Percentiles rank a stretch among this genome's conserved stretches.
These are phyloP conservation scores for Hirtodrosophila trivittata DNA, from an alignment of 2,888 invertebrate species.

Conservation along the genomic window DNA sequence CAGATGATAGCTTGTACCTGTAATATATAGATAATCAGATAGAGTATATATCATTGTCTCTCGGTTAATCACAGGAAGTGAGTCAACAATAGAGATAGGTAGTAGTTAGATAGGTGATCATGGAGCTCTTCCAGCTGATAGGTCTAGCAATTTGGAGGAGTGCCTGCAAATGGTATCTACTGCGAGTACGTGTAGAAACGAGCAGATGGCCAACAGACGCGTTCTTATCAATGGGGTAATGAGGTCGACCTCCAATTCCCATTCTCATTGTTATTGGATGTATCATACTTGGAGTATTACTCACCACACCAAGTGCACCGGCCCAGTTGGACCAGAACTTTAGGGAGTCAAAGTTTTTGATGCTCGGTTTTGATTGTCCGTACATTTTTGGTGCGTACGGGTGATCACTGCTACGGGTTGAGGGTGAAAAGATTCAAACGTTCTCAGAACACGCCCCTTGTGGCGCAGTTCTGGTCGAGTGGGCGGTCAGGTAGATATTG, in stretches of 20 bases:
- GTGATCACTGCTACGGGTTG: no score
- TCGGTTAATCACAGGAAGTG: not conserved
- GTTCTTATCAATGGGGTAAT: constrained; percentile 37
- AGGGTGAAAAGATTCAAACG: not conserved
- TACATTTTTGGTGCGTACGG: constrained; percentile 58
- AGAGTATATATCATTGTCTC: not conserved
- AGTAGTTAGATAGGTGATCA: not conserved
- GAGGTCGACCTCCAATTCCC: constrained; percentile 37
- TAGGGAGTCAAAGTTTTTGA: constrained; percentile 63
- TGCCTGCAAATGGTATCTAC: not conserved
- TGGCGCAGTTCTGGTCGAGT: constrained; percentile 28
- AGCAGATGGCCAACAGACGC: constrained; percentile 27
- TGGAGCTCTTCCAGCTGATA: constrained; percentile 1
- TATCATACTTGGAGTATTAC: constrained; percentile 27
- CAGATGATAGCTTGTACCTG: constrained; percentile 83
- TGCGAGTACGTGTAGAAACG: constrained; percentile 4
- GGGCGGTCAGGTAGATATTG: constrained; percentile 24
- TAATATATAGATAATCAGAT: not conserved
- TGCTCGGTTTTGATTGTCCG: constrained; percentile 32
- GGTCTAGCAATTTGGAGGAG: constrained; percentile 10
- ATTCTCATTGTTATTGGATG: not conserved
- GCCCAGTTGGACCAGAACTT: constrained; percentile 54
- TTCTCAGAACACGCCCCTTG: constrained; percentile 26
- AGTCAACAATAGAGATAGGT: not conserved
- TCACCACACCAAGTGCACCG: constrained; percentile 65